Percentiles rank a stretch among this genome's conserved stretches.
phyloP scores from a whole-genome alignment of 2,888 invertebrate species.

The Liposcelis brunnea region DNA sequence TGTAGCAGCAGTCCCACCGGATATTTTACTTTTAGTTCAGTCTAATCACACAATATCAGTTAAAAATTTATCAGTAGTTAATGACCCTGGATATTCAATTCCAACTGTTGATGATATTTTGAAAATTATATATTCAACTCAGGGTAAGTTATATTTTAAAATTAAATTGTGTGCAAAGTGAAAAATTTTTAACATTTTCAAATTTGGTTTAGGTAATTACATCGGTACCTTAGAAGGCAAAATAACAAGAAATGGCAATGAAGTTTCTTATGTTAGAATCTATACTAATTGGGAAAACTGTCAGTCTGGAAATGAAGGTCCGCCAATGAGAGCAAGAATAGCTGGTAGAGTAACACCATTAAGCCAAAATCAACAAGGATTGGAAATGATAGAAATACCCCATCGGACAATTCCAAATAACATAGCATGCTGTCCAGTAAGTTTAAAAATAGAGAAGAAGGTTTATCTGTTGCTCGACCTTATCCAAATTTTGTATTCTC shows the following conservation, averaged over 20 bases:
- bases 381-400: conserved; percentile 56
- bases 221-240: conserved; percentile 40
- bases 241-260: conserved; percentile 23
- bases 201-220: conserved; percentile 34
- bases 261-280: conserved; percentile 35
- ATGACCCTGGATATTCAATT: conserved; percentile 27
- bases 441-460: too few relatives aligned
- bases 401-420: conserved; percentile 34
- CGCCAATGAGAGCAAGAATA: conserved; percentile 45
- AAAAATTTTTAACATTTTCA: background rate
- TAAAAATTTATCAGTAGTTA: conserved; percentile 27
- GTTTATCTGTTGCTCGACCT: too few relatives aligned
- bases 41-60: conserved; percentile 39
- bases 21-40: conserved; percentile 39
- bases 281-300: conserved; percentile 49
- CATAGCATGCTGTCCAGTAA: conserved; percentile 41
- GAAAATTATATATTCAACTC: conserved; percentile 43
- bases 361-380: conserved; percentile 30
- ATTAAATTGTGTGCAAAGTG: background rate
- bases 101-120: conserved; percentile 53
- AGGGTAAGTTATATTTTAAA: conserved; percentile 29
- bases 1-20: conserved; percentile 36
- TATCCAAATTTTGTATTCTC: background rate
- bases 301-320: conserved; percentile 23
- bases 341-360: conserved; percentile 50